Evolutionary conservation across 2,113 vertebrate species (phyloP).

Genomic region (Sciurus niger): DNA sequence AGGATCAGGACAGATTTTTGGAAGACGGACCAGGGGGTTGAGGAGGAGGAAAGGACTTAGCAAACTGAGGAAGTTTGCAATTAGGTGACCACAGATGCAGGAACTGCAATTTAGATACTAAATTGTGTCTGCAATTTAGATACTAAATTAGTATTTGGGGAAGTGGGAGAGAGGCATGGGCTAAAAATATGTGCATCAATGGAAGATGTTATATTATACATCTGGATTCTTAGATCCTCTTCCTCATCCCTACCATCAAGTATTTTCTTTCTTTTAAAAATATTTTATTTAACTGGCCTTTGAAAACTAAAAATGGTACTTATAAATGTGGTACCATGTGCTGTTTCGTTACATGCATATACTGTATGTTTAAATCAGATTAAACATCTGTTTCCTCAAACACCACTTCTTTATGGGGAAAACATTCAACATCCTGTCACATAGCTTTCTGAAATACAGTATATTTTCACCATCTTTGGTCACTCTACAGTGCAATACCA

Average conservation of each 20-base stretch:
- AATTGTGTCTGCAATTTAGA: not conserved
- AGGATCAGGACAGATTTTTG: not conserved
- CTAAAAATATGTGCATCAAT: not conserved
- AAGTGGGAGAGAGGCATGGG: not conserved
- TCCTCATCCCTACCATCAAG: not conserved
- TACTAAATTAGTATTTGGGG: too few relatives aligned
- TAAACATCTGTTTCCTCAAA: not conserved
- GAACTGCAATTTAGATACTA: not conserved
- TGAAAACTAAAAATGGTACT: not conserved
- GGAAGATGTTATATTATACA: not conserved
- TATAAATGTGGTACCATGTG: not conserved
- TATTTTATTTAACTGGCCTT: not conserved
- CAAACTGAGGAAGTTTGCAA: not conserved
- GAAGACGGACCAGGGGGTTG: not conserved
- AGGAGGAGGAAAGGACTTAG: not conserved
- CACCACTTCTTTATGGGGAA: not conserved
- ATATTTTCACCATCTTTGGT: not conserved
- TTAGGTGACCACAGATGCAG: too few relatives aligned
- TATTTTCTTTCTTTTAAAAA: not conserved
- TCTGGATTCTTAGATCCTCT: not conserved
- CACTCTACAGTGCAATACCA: too few relatives aligned
- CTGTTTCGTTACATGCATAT: not conserved
- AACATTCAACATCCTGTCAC: not conserved
- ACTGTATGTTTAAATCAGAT: not conserved
- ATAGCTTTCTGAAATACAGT: not conserved